Base-by-base conservation (phyloP, 2,888 invertebrate species). In the Zootermopsis nevadensis region DNA sequence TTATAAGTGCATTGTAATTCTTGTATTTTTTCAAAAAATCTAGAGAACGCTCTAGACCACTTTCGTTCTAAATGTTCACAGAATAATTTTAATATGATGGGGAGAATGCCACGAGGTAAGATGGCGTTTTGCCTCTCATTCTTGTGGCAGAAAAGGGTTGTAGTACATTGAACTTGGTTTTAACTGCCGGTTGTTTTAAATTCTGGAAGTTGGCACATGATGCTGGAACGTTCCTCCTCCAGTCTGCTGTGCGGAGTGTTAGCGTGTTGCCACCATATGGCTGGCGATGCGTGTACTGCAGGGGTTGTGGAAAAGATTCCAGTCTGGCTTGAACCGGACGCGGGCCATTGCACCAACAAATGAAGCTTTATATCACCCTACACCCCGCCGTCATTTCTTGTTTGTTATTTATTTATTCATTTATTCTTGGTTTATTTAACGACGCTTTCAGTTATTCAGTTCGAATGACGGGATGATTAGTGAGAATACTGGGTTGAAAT, bases 251-350 rank as follows among this genome's bases (percentile, higher is more conserved):
- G 69, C 31, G 4, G 31, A n/a, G 7, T n/a, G n/a, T n/a, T n/a
- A n/a, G 27, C 33, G 31, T 69, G 69, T 69, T 69, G 69, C 31
- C 69, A 69, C 69, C 69, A 69, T 30, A 69, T 69, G 69, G 69
- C 27, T 22, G 69, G 69, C 69, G 69, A 22, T 69, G 31, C 30
- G 12, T 6, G 69, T 22, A 33, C 33, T 31, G 15, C 31, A 69
- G 66, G 69, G 69, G 69, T 69, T 31, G 69, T 69, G 69, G 31
- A 69, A 69, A 2, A 19, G 30, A 69, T 69, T 69, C 69, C 69
- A 69, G 69, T 12, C 30, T 67, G 69, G 2, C 69, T 60, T 60
- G 33, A 15, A 22, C 69, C 22, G 69, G 33, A 22, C 22, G n/a
- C n/a, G 60, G 60, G n/a, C n/a, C 60, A 2, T 60, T 3, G 7